These are phyloP conservation scores for Galaxea fascicularis DNA, from an alignment of 92 coral and sea anemone species.

Conservation along the genomic window DNA sequence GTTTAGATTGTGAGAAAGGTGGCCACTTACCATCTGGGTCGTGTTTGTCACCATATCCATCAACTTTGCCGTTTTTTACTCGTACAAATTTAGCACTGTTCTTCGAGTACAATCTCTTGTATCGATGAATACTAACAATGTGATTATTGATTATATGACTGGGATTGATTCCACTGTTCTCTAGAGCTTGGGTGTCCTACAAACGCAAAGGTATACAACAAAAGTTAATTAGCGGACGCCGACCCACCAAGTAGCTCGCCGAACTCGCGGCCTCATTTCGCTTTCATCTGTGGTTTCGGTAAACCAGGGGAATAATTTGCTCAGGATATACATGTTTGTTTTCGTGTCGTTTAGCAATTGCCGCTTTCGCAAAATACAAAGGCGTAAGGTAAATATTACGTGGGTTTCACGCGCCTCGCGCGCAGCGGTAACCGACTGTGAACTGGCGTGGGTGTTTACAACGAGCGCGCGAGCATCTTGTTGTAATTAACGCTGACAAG, in stretches of 20 bases:
- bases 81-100: constrained; percentile 75
- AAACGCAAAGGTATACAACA: constrained; percentile 1
- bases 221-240: neutral
- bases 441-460: constrained; percentile 33
- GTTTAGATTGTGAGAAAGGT: neutral
- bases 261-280: neutral
- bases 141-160: constrained; percentile 11
- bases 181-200: constrained; percentile 36
- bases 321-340: constrained; percentile 26
- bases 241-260: constrained; percentile 10
- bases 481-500: constrained; percentile 18
- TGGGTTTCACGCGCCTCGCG: constrained; percentile 35
- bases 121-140: constrained; percentile 36
- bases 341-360: constrained; percentile 10
- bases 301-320: neutral
- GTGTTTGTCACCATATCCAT: constrained; percentile 61
- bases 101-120: constrained; percentile 65
- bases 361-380: constrained; percentile 32
- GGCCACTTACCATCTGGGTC: constrained; percentile 72
- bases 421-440: constrained; percentile 12
- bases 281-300: constrained; percentile 37
- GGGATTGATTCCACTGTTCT: constrained; percentile 65
- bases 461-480: constrained; percentile 22
- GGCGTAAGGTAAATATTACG: constrained; percentile 7
- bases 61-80: constrained; percentile 55